Base-by-base conservation (phyloP, 2,797 vertebrate genomes). In the Trachops cirrhosus region DNA sequence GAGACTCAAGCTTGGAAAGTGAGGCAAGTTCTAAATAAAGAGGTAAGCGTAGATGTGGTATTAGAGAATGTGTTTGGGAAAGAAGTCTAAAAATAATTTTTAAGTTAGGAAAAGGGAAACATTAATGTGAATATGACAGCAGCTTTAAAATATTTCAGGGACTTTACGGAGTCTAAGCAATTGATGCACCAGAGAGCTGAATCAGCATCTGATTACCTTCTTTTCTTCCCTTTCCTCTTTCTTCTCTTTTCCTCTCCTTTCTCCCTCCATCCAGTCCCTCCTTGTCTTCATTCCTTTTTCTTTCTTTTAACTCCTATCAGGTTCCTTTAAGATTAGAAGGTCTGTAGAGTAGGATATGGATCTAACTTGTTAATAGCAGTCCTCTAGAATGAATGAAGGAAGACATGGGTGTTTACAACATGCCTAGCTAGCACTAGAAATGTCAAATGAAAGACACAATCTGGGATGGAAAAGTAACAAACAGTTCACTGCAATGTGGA, bases 21-120 rank as follows among this genome's bases (percentile, higher is more conserved):
- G 54, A 92, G 59, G 34, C 41, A 34, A 37, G 95, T 95, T 94
- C 75, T 48, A 83, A 97, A 95, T 86, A 79, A 89, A 92, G 91
- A 86, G 41, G 44, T 93, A 67, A 83, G 41, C 9, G 0, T 54
- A 46, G 62, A 83, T 37, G 12, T 44, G 64, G 29, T 39, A 37
- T 62, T 88, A 22, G 73, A 85, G 93, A 91, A 62, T 46, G 74
- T 75, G 26, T 73, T 95, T 74, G 39, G 10, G 11, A 34, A 48
- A 48, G 44, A 57, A 32, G 9, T 83, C 90, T 86, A 48, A 92
- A 95, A 93, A 87, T 89, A 26, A 11, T 46, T 91, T 94, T 92
- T 64, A 88, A 73, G 24, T 92, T 82, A 67, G 41, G 59, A 41
- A 86, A 90, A 85, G 37, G 83, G 34, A 83, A 83, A 19, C 62